phyloP scores from a whole-genome alignment of 2,113 vertebrate species.

The Capra hircus region DNA sequence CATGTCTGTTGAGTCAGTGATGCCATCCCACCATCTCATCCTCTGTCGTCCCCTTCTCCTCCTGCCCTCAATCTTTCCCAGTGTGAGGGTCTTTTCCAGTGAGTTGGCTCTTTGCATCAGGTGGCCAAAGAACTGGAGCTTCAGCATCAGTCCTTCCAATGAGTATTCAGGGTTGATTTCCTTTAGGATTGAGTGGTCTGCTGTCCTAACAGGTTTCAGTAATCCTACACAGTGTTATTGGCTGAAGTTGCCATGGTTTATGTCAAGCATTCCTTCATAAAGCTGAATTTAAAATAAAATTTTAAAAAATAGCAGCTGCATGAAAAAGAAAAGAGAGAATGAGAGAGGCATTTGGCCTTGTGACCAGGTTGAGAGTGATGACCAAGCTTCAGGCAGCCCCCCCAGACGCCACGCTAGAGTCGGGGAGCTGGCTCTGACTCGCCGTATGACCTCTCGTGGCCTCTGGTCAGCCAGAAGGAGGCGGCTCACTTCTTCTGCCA shows the following conservation, averaged over 20 bases:
- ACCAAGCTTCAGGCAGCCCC: not conserved
- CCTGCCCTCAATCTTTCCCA: not conserved
- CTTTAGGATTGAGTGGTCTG: not conserved
- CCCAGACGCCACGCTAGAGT: not conserved
- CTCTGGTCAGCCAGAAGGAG: not conserved
- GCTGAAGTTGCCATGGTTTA: not conserved
- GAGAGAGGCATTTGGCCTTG: not conserved
- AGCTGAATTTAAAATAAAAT: not conserved
- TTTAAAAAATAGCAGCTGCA: not conserved
- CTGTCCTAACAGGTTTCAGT: not conserved
- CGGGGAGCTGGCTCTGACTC: not conserved
- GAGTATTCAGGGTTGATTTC: not conserved
- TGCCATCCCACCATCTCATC: not conserved
- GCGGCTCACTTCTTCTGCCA: fast-evolving
- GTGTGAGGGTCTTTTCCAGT: not conserved
- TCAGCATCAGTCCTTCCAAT: not conserved
- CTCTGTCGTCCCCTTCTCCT: not conserved
- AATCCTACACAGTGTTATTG: not conserved
- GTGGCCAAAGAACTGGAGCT: not conserved
- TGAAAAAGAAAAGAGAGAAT: not conserved
- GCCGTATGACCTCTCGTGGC: fast-evolving
- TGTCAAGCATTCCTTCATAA: not conserved
- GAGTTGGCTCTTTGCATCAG: not conserved
- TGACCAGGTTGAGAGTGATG: not conserved
- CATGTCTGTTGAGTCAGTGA: not conserved